These are phyloP conservation scores for Rhagoletis zephyria DNA, from an alignment of 1,140 invertebrate species.

Conservation along the genomic window DNA sequence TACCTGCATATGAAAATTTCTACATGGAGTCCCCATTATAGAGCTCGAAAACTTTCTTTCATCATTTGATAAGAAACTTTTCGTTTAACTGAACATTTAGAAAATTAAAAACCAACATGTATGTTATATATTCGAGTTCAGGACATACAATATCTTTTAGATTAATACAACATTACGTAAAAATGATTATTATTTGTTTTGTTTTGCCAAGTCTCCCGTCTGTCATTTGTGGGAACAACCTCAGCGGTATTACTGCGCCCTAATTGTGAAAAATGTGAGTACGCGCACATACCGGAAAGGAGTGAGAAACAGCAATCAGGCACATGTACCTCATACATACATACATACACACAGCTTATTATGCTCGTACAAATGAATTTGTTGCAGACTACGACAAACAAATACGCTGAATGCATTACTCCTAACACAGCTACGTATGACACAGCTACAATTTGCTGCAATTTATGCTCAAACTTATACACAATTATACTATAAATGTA, in stretches of 20 bases:
- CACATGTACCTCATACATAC: not conserved
- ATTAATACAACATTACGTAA: too few species aligned
- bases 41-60: too few species aligned
- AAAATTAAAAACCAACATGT: too few species aligned
- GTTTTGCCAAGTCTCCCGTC: not conserved
- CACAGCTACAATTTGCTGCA: not conserved
- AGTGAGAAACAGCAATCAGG: not conserved
- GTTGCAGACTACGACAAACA: not conserved
- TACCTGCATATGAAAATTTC: too few species aligned
- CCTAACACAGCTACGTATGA: not conserved
- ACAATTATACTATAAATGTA: not conserved
- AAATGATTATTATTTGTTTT: too few species aligned
- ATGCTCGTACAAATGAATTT: not conserved
- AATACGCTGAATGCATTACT: not conserved
- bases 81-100: too few species aligned
- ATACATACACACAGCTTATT: not conserved
- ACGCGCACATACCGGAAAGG: not conserved
- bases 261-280: slow-evolving; percentile 51
- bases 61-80: too few species aligned
- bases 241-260: not conserved
- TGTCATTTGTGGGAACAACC: slow-evolving; percentile 9
- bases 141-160: too few species aligned
- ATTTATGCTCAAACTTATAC: not conserved
- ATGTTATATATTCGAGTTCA: too few species aligned
- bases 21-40: too few species aligned